Percentiles rank a stretch among this genome's conserved stretches.
phyloP scores from a whole-genome alignment of 2,888 invertebrate species.

The Ephialtes manifestator region DNA sequence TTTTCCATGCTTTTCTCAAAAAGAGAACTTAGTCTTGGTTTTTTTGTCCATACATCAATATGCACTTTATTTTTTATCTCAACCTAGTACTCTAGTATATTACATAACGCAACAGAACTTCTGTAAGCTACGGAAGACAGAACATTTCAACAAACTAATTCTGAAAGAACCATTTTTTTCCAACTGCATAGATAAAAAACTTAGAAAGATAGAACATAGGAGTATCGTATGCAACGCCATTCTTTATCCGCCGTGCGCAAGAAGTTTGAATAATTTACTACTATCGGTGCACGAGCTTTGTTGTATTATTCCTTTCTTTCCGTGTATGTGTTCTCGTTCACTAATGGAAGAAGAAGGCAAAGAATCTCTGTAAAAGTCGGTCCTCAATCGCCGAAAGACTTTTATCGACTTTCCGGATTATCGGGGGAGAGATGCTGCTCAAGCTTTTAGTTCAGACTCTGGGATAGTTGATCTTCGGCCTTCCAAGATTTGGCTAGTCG shows the following conservation, averaged over 20 bases:
- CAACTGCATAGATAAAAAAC: not conserved
- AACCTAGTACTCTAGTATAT: not conserved
- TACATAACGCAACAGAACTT: not conserved
- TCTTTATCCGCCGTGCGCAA: not conserved
- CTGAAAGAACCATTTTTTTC: not conserved
- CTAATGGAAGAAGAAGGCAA: conserved; percentile 6
- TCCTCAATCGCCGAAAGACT: conserved; percentile 17
- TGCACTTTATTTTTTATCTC: no score
- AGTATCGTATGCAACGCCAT: not conserved
- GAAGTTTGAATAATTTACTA: conserved; percentile 33
- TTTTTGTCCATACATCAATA: no score
- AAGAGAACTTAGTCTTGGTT: no score
- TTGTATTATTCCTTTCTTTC: not conserved
- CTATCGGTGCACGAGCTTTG: not conserved
- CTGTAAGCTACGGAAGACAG: not conserved
- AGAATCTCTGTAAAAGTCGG: conserved; percentile 7
- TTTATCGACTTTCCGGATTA: conserved; percentile 33
- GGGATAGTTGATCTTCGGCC: conserved; percentile 28
- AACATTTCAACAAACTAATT: conserved; percentile 4
- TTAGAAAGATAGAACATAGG: not conserved
- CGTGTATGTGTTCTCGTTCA: not conserved
- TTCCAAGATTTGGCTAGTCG: conserved; percentile 37
- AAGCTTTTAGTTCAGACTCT: conserved; percentile 26
- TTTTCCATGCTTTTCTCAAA: no score
- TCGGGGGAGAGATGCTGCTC: conserved; percentile 18